Percentiles rank a stretch among this genome's conserved stretches.
Evolutionary conservation across 2,113 vertebrate species (phyloP).

Genomic region (Oxygymnocypris stewartii): DNA sequence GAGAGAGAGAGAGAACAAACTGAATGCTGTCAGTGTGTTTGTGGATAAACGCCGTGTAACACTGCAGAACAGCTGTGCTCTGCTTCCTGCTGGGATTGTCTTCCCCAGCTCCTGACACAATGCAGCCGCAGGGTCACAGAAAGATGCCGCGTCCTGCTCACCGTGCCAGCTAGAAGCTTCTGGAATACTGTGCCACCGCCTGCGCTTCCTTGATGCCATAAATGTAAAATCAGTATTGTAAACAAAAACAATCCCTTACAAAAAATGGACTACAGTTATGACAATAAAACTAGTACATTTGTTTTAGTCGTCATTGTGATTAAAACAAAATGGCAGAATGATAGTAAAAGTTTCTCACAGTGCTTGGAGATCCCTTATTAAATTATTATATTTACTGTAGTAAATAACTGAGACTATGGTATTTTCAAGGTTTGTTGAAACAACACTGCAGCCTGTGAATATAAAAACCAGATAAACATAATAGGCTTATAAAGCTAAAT

Average conservation of each 20-base stretch:
- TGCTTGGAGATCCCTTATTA: neutral
- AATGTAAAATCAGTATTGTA: neutral
- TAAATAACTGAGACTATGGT: neutral
- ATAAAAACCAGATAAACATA: too few relatives aligned
- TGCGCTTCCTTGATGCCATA: neutral
- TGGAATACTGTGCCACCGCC: neutral
- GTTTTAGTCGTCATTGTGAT: neutral
- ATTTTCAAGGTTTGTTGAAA: too few relatives aligned
- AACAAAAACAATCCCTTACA: neutral
- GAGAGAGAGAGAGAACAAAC: neutral
- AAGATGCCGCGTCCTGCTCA: neutral
- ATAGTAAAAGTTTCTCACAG: neutral
- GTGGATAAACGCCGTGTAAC: neutral
- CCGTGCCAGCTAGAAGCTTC: conserved; percentile 4
- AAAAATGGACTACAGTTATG: neutral
- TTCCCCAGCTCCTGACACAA: conserved; percentile 33
- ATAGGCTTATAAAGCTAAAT: too few relatives aligned
- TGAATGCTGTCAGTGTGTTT: neutral
- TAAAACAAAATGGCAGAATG: neutral
- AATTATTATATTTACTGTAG: neutral
- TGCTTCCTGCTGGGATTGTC: conserved; percentile 6
- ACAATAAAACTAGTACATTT: neutral
- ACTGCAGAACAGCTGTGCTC: conserved; percentile 61
- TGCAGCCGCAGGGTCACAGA: conserved; percentile 20
- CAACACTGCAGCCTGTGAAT: too few relatives aligned